Conservation (phyloP, 2,888 invertebrate genomes). For the Adela reaumurella region DNA sequence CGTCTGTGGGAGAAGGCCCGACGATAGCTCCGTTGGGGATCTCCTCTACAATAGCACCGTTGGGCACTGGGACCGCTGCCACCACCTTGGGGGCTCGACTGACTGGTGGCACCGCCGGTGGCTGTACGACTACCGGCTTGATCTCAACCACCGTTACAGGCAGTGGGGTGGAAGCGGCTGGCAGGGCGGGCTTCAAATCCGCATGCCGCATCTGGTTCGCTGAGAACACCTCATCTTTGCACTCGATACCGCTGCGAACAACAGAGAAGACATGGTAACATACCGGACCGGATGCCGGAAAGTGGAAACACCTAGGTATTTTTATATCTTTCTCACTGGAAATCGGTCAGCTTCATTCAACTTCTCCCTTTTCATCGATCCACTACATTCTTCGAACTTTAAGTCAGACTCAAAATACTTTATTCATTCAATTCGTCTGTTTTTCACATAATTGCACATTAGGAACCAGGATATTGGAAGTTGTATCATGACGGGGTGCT, state of each 20-base stretch:
- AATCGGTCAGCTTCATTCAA: too few species aligned
- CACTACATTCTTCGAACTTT: too few species aligned
- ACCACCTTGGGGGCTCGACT: constrained; percentile 20
- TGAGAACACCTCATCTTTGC: constrained; percentile 74
- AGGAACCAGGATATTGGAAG: too few species aligned
- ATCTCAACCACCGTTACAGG: background rate
- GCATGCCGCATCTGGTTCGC: constrained; percentile 53
- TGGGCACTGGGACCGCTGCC: constrained; percentile 12
- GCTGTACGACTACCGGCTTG: constrained; percentile 14
- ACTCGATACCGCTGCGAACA: constrained; percentile 71
- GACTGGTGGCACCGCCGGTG: constrained; percentile 12
- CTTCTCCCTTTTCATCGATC: too few species aligned
- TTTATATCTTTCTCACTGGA: too few species aligned
- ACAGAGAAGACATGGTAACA: constrained; percentile 24
- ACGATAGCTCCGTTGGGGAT: constrained; percentile 35
- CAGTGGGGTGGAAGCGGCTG: constrained; percentile 10
- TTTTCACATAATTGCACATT: too few species aligned
- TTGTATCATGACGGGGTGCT: too few species aligned
- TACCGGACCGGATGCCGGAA: constrained; percentile 9
- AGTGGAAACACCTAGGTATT: too few species aligned
- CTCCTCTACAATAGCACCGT: constrained; percentile 34
- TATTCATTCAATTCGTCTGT: too few species aligned
- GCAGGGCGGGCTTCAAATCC: constrained; percentile 37
- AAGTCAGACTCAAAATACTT: too few species aligned
- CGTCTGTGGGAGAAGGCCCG: constrained; percentile 30